phyloP scores from a whole-genome alignment of 2,888 invertebrate genomes.

The Scaptomyza cyrtandrae region DNA sequence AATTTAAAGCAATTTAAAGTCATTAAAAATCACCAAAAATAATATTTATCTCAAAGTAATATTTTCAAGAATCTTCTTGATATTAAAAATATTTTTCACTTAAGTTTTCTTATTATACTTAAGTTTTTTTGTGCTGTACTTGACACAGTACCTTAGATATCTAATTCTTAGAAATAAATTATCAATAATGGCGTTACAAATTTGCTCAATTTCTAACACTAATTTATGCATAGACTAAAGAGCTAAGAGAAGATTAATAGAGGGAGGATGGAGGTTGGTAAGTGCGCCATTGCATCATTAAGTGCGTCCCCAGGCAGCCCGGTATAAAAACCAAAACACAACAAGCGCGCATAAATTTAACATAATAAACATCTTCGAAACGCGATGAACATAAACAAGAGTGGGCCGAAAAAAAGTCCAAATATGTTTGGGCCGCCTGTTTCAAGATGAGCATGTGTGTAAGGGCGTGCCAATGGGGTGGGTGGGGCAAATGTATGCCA shows the following conservation, averaged over 20 bases:
- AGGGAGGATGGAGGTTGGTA: background rate
- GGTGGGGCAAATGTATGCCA: constrained; percentile 51
- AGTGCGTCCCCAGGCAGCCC: constrained; percentile 14
- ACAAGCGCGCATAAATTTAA: constrained; percentile 68
- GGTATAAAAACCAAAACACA: constrained; percentile 50
- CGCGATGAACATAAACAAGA: constrained; percentile 57
- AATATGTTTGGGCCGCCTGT: constrained; percentile 50
- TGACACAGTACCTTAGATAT: too few relatives aligned
- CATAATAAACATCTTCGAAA: constrained; percentile 71
- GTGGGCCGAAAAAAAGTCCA: constrained; percentile 25
- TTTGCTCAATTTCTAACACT: background rate
- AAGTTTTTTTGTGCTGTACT: too few relatives aligned
- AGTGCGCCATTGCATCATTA: constrained; percentile 22
- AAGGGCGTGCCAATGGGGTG: constrained; percentile 15
- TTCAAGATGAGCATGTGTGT: constrained; percentile 26
- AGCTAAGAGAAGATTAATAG: too few relatives aligned
- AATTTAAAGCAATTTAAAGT: too few relatives aligned
- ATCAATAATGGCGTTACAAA: background rate
- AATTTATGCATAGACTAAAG: background rate
- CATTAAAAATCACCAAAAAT: too few relatives aligned
- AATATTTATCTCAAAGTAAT: too few relatives aligned
- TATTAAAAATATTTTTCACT: too few relatives aligned
- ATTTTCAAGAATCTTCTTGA: too few relatives aligned
- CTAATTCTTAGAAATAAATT: background rate
- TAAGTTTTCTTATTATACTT: too few relatives aligned